Evolutionary conservation across 2,113 vertebrate genomes (phyloP).

Genomic region (Oreotrochilus melanogaster): DNA sequence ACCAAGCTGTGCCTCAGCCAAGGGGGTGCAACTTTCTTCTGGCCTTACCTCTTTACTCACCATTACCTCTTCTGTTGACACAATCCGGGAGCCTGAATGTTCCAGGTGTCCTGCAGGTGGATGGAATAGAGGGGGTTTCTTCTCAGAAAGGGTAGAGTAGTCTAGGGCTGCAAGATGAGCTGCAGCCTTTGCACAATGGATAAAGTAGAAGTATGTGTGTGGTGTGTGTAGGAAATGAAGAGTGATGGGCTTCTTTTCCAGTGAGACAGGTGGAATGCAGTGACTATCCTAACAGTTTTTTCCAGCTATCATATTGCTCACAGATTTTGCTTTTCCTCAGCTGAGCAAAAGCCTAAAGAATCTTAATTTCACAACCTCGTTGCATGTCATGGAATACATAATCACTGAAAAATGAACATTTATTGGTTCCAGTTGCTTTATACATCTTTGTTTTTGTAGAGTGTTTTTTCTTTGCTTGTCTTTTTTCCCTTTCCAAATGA

Average conservation of each 20-base stretch:
- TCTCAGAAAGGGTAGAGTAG: not conserved
- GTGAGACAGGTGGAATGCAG: not conserved
- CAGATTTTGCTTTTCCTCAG: not conserved
- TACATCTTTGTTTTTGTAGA: not conserved
- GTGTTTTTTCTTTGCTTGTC: not conserved
- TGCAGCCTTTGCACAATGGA: not conserved
- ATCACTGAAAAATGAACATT: not conserved
- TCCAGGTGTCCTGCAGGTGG: not conserved
- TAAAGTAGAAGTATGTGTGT: accelerated
- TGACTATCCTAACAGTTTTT: not conserved
- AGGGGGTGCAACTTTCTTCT: not conserved
- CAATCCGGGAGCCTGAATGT: not conserved
- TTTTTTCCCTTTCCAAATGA: not conserved
- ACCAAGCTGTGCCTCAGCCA: not conserved
- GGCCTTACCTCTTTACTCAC: not conserved
- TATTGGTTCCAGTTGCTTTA: not conserved
- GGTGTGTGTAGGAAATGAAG: not conserved
- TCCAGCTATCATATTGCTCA: not conserved
- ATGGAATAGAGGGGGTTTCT: not conserved
- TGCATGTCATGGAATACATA: not conserved
- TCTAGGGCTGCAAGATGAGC: not conserved
- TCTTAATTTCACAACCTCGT: not conserved
- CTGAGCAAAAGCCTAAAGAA: not conserved
- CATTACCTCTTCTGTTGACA: not conserved
- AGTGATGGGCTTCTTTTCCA: not conserved